A percentile compares a stretch with the other conserved stretches of the same genome.
Evolutionary conservation across 2,113 vertebrate genomes (phyloP).

Genomic region (Vireo altiloquus): DNA sequence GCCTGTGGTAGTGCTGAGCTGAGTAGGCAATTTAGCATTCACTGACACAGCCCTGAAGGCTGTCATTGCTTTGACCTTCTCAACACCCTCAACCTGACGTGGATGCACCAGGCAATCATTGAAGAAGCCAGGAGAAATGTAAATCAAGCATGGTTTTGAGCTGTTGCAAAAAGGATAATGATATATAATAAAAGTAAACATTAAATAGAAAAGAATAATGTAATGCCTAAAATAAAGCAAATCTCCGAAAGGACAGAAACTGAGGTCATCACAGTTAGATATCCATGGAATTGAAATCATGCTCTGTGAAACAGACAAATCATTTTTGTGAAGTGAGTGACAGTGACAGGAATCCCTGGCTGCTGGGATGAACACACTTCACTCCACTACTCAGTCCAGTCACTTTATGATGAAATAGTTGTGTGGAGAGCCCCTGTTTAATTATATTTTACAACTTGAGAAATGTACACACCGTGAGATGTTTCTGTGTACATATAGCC

Average conservation of each 20-base stretch:
- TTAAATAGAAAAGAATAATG: not conserved
- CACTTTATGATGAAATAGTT: not conserved
- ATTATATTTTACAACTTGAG: not conserved
- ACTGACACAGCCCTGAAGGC: not conserved
- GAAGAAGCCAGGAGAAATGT: not conserved
- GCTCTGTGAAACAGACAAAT: not conserved
- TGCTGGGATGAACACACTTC: slow-evolving; percentile 5
- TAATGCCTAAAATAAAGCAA: not conserved
- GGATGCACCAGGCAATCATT: not conserved
- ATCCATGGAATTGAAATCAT: not conserved
- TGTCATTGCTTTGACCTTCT: slow-evolving; percentile 34
- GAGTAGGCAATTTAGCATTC: not conserved
- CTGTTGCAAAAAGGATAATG: not conserved
- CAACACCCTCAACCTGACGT: not conserved
- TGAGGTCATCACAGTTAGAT: not conserved
- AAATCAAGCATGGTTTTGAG: not conserved
- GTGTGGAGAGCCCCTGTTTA: not conserved
- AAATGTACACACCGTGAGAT: not conserved
- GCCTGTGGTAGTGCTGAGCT: slow-evolving; percentile 10
- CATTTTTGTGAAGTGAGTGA: not conserved
- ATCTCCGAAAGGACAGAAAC: not conserved
- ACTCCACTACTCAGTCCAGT: not conserved
- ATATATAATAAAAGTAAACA: not conserved
- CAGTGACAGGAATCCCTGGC: not conserved
- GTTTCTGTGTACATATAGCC: not conserved